phyloP scores from a whole-genome alignment of 2,113 vertebrate genomes.

The Pygoscelis adeliae region DNA sequence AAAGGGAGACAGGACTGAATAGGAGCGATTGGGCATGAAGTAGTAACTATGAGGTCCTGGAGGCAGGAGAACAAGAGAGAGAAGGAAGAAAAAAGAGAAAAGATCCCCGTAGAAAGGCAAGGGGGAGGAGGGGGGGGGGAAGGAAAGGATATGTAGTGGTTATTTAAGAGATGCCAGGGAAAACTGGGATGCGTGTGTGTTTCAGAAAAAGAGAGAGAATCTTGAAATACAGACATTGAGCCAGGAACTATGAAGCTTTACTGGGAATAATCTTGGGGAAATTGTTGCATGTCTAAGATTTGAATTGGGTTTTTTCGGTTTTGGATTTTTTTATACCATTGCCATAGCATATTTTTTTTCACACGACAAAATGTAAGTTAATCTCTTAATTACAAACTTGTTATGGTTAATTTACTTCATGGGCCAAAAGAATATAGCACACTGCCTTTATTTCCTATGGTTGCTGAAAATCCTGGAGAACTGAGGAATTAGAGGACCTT shows the following conservation, averaged over 20 bases:
- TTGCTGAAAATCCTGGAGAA: not conserved
- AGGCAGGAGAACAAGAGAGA: conserved; percentile 7
- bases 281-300: not conserved
- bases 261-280: not conserved
- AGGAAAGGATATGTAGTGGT: not conserved
- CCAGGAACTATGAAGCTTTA: not conserved
- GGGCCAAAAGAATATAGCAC: not conserved
- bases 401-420: not conserved
- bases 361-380: not conserved
- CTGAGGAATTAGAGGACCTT: not conserved
- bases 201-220: not conserved
- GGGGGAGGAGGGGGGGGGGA: not conserved
- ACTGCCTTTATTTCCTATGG: not conserved
- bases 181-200: not conserved
- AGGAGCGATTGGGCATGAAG: conserved; percentile 39
- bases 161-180: conserved; percentile 24
- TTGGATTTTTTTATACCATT: not conserved
- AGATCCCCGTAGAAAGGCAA: conserved; percentile 21
- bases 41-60: conserved; percentile 46
- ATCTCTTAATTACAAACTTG: not conserved
- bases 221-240: not conserved
- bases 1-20: not conserved
- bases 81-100: conserved; percentile 35
- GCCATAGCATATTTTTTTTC: not conserved
- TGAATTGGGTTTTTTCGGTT: fast-evolving